Percentiles rank a stretch among this genome's conserved stretches.
Conservation (phyloP, 2,113 vertebrate genomes). For the Albula goreensis region DNA sequence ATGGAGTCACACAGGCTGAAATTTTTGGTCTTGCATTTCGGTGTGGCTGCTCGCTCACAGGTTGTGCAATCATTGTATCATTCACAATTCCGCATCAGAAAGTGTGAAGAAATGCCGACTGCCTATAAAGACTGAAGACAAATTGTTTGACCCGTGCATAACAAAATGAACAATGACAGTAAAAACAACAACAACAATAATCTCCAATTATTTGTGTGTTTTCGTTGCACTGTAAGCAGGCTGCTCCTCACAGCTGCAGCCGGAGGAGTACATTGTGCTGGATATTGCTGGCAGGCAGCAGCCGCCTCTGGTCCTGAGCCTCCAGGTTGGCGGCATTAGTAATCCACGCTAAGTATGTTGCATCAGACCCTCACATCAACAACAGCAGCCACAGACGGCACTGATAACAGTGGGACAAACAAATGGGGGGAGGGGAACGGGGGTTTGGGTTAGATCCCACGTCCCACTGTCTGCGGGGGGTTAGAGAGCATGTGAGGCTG, state of each 20-base stretch:
- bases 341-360: background rate
- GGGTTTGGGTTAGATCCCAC: background rate
- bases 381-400: background rate
- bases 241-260: background rate
- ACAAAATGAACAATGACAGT: background rate
- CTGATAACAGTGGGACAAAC: background rate
- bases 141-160: background rate
- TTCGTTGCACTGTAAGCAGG: background rate
- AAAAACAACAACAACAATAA: background rate
- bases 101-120: background rate
- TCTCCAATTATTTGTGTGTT: background rate
- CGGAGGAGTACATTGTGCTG: no score
- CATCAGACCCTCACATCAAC: background rate
- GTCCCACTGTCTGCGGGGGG: slow-evolving; percentile 47
- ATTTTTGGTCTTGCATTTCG: background rate
- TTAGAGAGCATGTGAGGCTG: slow-evolving; percentile 50
- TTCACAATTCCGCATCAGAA: background rate
- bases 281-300: no score
- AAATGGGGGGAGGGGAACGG: background rate
- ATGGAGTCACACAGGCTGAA: background rate
- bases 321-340: background rate
- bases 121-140: background rate
- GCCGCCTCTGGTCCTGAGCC: background rate
- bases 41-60: background rate
- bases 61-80: background rate